Percentiles rank a stretch among this genome's conserved stretches.
These are phyloP conservation scores for Lethrus apterus DNA, from an alignment of 1,140 invertebrate genomes.

Conservation along the genomic window DNA sequence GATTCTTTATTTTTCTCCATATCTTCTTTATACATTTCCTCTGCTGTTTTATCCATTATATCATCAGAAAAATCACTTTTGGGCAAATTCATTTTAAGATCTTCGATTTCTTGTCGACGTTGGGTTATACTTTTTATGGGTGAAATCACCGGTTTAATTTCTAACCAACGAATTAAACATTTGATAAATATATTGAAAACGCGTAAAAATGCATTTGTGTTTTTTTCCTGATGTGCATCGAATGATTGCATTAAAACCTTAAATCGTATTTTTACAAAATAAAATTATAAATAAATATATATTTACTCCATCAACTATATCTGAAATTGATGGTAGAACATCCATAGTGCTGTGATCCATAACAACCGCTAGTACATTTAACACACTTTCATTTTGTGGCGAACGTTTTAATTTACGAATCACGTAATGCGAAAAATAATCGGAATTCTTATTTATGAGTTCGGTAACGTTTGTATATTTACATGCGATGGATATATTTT, in stretches of 20 bases:
- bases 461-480: slow-evolving; percentile 44
- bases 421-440: slow-evolving; percentile 60
- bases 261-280: slow-evolving; percentile 14
- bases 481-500: slow-evolving; percentile 46
- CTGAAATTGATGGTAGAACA: slow-evolving; percentile 52
- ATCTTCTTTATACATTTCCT: slow-evolving; percentile 51
- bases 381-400: slow-evolving; percentile 44
- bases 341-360: slow-evolving; percentile 54
- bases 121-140: slow-evolving; percentile 27
- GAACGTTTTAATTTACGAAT: slow-evolving; percentile 52
- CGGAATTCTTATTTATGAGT: slow-evolving; percentile 53
- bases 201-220: slow-evolving; percentile 51
- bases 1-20: slow-evolving; percentile 36
- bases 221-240: slow-evolving; percentile 47
- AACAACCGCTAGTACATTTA: slow-evolving; percentile 54
- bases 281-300: slow-evolving; percentile 12
- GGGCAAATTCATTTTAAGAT: slow-evolving; percentile 20
- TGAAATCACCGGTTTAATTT: slow-evolving; percentile 21
- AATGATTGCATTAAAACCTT: slow-evolving; percentile 53
- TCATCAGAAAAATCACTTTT: slow-evolving; percentile 37
- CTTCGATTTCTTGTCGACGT: slow-evolving; percentile 24
- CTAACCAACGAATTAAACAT: slow-evolving; percentile 47
- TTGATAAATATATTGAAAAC: slow-evolving; percentile 56
- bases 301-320: slow-evolving; percentile 54
- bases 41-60: slow-evolving; percentile 41